A percentile compares a stretch with the other conserved stretches of the same genome.
phyloP scores from a whole-genome alignment of 2,797 vertebrate genomes.

The Falco biarmicus region DNA sequence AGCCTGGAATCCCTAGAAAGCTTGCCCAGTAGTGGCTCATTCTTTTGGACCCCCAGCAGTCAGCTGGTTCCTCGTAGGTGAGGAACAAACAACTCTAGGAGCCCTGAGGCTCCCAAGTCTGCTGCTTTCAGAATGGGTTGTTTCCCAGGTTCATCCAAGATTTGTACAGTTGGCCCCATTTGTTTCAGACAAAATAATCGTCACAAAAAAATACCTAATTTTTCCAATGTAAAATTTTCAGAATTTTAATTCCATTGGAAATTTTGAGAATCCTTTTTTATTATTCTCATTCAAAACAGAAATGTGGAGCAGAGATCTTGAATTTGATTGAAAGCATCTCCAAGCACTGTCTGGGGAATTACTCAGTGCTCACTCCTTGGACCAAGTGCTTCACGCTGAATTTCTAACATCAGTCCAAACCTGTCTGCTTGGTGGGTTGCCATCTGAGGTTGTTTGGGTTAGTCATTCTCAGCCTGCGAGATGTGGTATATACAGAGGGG shows the following conservation, averaged over 20 bases:
- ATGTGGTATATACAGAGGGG: not conserved
- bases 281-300: not conserved
- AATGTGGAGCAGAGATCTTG: not conserved
- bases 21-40: not conserved
- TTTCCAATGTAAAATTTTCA: not conserved
- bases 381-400: not conserved
- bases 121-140: not conserved
- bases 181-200: not conserved
- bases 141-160: not conserved
- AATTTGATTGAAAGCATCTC: not conserved
- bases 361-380: not conserved
- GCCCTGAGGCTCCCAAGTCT: not conserved
- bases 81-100: not conserved
- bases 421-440: not conserved
- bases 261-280: not conserved
- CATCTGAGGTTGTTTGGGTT: not conserved
- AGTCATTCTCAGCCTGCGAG: not conserved
- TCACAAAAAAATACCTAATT: not conserved
- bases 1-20: not conserved
- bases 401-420: not conserved
- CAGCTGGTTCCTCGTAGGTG: not conserved
- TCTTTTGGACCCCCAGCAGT: not conserved
- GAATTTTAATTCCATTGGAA: not conserved
- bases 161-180: not conserved
- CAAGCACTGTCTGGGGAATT: not conserved